Percentiles rank a stretch among this genome's conserved stretches.
phyloP scores from a whole-genome alignment of 2,888 invertebrate genomes.

The Oscheius sp. region DNA sequence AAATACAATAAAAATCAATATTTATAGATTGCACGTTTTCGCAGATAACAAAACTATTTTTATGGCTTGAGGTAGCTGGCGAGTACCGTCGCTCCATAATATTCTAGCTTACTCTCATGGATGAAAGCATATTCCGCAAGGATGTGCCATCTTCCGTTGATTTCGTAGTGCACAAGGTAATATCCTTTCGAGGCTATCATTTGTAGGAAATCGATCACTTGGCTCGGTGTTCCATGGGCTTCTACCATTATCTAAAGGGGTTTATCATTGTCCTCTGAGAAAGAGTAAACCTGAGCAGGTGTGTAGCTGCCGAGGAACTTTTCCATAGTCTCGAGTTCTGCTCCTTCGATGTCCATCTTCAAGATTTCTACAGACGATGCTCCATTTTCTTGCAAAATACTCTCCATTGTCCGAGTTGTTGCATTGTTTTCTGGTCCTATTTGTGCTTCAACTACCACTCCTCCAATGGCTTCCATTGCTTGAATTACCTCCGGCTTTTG shows the following conservation, averaged over 20 bases:
- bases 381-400: background rate
- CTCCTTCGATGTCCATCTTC: constrained; percentile 8
- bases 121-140: constrained; percentile 46
- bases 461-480: background rate
- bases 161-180: constrained; percentile 40
- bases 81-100: constrained; percentile 41
- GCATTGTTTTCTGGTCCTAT: background rate
- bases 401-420: background rate
- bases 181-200: constrained; percentile 41
- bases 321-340: background rate
- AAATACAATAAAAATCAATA: too few species aligned
- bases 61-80: constrained; percentile 17
- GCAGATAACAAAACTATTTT: too few species aligned
- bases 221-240: constrained; percentile 38
- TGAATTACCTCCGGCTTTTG: background rate
- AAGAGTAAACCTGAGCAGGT: background rate
- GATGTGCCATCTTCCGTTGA: constrained; percentile 32
- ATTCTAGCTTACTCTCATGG: constrained; percentile 36
- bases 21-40: too few species aligned
- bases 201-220: constrained; percentile 38
- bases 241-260: constrained; percentile 43
- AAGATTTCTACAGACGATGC: background rate
- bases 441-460: background rate
- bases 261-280: background rate
- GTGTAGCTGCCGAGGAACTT: background rate